These are phyloP conservation scores for Oreocharis arfaki DNA, from an alignment of 2,113 vertebrate genomes.

Conservation along the genomic window DNA sequence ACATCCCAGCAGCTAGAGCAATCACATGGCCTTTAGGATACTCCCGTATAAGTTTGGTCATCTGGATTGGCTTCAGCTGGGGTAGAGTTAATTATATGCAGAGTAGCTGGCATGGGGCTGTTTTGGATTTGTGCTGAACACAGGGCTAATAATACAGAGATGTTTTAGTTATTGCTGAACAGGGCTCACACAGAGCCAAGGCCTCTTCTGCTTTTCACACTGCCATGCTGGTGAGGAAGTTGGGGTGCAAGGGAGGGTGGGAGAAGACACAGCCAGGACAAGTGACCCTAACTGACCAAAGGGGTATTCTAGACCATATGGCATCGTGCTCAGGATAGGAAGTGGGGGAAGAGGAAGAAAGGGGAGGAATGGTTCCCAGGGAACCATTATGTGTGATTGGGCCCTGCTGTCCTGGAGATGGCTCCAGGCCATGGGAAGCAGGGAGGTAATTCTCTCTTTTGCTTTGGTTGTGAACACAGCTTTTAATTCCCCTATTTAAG, in stretches of 20 bases:
- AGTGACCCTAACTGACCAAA: not conserved
- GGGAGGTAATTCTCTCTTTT: not conserved
- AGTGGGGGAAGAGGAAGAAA: not conserved
- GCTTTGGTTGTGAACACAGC: not conserved
- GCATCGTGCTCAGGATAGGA: not conserved
- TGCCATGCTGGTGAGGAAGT: fast-evolving
- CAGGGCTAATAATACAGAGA: fast-evolving
- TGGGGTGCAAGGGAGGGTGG: fast-evolving
- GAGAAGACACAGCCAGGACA: not conserved
- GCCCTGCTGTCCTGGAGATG: not conserved
- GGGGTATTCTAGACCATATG: not conserved
- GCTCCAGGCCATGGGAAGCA: not conserved
- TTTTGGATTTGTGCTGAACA: not conserved
- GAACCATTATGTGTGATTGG: fast-evolving
- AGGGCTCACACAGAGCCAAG: not conserved
- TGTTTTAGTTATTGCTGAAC: not conserved
- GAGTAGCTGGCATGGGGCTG: not conserved
- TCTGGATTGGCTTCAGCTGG: not conserved
- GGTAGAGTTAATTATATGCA: not conserved
- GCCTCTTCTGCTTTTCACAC: not conserved
- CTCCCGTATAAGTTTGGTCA: not conserved
- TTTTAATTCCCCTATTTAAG: not conserved
- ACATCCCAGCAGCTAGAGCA: not conserved
- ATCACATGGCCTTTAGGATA: not conserved
- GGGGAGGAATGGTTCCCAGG: not conserved